Conservation (phyloP, 2,113 vertebrate species). For the Helogale parvula region DNA sequence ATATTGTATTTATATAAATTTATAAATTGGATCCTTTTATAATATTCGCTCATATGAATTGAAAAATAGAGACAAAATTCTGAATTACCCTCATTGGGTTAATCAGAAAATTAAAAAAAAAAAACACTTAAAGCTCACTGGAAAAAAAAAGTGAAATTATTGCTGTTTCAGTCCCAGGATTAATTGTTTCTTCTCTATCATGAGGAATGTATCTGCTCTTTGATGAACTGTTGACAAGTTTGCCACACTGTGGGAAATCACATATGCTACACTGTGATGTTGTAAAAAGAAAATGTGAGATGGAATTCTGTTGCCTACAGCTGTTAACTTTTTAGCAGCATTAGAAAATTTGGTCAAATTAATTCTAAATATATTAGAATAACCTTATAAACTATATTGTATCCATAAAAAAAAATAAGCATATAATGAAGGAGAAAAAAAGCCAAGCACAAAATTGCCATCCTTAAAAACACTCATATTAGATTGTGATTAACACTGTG, state of each 20-base stretch:
- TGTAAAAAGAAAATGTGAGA: slow-evolving; percentile 71
- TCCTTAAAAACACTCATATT: neutral
- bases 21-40: neutral
- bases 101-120: slow-evolving; percentile 39
- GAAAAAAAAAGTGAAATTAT: neutral
- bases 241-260: slow-evolving; percentile 39
- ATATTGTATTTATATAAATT: neutral
- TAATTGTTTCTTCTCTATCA: slow-evolving; percentile 57
- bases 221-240: slow-evolving; percentile 67
- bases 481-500: neutral
- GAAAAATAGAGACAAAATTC: neutral
- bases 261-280: slow-evolving; percentile 62
- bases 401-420: neutral
- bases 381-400: neutral
- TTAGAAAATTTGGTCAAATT: slow-evolving; percentile 29
- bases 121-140: neutral
- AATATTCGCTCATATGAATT: neutral
- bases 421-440: neutral
- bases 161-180: neutral
- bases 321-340: slow-evolving; percentile 57
- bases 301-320: slow-evolving; percentile 50
- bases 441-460: neutral
- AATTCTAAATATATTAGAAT: slow-evolving; percentile 18
- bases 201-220: slow-evolving; percentile 37
- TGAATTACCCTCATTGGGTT: neutral